phyloP scores from a whole-genome alignment of 2,888 invertebrate genomes.

The Chironomus tentans region DNA sequence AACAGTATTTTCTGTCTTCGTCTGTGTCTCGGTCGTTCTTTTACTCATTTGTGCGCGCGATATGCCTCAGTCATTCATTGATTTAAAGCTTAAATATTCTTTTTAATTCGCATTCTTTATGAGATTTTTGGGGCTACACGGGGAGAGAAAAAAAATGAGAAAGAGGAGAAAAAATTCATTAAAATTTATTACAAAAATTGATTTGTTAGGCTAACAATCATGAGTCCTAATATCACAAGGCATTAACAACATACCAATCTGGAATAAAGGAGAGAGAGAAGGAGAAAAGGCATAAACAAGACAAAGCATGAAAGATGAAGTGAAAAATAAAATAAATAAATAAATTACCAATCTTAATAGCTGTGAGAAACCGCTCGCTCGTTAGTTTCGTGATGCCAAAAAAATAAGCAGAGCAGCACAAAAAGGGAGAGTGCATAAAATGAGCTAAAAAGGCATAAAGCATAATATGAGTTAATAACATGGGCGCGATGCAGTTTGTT shows the following conservation, averaged over 20 bases:
- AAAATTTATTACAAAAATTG: too few species aligned
- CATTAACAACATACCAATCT: background rate
- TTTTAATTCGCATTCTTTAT: too few species aligned
- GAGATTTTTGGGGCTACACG: too few species aligned
- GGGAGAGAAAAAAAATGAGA: too few species aligned
- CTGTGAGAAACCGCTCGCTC: constrained; percentile 24
- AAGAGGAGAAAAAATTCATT: too few species aligned
- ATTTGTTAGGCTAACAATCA: too few species aligned
- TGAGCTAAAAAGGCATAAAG: background rate
- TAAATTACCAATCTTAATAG: constrained; percentile 20
- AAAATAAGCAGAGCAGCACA: background rate
- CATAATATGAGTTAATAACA: constrained; percentile 22
- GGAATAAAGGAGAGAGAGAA: background rate
- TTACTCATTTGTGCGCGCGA: too few species aligned
- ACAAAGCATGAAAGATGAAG: background rate
- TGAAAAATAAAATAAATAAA: constrained; percentile 14
- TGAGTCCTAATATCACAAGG: background rate
- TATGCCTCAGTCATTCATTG: background rate
- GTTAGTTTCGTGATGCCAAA: constrained; percentile 16
- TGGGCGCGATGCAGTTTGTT: background rate
- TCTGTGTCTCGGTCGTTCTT: background rate
- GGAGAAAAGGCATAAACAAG: background rate
- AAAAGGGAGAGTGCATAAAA: background rate
- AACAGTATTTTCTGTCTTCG: background rate
- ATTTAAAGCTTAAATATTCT: background rate